Base-by-base conservation (phyloP, 2,113 vertebrate species). In the Nyctibius bracteatus region DNA sequence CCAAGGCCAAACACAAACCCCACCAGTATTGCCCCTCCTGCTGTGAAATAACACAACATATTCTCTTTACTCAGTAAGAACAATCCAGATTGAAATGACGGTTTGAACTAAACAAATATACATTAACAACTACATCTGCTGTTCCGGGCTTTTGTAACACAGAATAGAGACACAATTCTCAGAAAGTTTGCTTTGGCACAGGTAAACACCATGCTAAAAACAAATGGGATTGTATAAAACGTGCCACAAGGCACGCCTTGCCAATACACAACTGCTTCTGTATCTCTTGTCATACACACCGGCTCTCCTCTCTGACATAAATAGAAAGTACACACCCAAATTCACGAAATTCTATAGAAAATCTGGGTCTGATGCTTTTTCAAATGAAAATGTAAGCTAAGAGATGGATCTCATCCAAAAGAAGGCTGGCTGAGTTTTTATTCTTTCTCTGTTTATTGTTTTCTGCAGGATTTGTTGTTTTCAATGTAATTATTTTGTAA, bases 251-350 rank as follows among this genome's bases (percentile, higher is more conserved):
- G 22, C 0, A 0, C 6, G 37, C 2, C 5, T 3, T 37, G 52
- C 18, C 41, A 30, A 1, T 2, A 12, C 33, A 10, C 41, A 6
- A 2, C 4, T 7, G 35, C 62, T 46, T 2, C 79, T 51, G 31
- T 14, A 41, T 21, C 35, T 13, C 30, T 75, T 22, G 3, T 4
- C 46, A 1, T 4, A 2, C 15, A 14, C 23, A 6, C 12, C 1
- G 1, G 4, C 51, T 44, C 46, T n/a, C 31, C n/a, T 23, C 43
- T 17, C 62, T 0, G 1, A 1, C 0, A 2, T 1, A 19, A 59
- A 55, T 2, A 23, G 25, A 9, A 75, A 39, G 58, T 9, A 9
- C 1, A 0, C 2, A 4, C 67, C 41, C 39, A 24, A 22, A 81
- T 0, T 27, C 55, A 12, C 14, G 1, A 5, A 41, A n/a, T 5